Conservation (phyloP, 2,113 vertebrate species). For the Notechis scutatus region DNA sequence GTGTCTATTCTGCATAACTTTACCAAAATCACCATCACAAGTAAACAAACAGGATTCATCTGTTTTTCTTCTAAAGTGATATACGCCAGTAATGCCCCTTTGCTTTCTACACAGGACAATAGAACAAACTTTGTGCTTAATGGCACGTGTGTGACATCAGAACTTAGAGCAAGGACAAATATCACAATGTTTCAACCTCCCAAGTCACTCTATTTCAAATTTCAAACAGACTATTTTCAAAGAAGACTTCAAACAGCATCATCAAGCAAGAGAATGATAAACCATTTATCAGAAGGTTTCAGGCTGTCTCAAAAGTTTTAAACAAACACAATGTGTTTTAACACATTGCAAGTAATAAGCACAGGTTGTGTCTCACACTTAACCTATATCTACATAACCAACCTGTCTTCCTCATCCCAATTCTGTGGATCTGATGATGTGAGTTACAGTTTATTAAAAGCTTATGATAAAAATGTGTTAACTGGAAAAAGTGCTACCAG, state of each 20-base stretch:
- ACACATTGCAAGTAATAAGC: background rate
- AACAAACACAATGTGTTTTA: background rate
- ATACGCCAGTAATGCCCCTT: background rate
- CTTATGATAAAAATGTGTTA: background rate
- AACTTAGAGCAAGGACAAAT: background rate
- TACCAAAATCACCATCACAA: background rate
- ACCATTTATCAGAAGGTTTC: background rate
- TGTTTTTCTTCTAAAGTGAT: background rate
- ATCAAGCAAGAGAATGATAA: background rate
- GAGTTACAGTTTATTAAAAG: background rate
- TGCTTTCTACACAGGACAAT: background rate
- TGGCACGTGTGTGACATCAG: background rate
- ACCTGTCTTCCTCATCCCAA: background rate
- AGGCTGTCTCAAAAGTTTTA: background rate
- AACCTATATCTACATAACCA: background rate
- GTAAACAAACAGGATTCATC: background rate
- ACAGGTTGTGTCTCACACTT: background rate
- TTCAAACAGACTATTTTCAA: background rate
- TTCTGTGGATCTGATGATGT: background rate
- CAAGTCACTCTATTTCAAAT: background rate
- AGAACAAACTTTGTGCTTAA: background rate
- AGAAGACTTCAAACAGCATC: background rate
- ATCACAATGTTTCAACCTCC: background rate
- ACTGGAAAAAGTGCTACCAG: background rate
- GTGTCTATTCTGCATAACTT: background rate